phyloP scores from a whole-genome alignment of 2,113 vertebrate species.

The Rhynchopsitta pachyrhyncha region DNA sequence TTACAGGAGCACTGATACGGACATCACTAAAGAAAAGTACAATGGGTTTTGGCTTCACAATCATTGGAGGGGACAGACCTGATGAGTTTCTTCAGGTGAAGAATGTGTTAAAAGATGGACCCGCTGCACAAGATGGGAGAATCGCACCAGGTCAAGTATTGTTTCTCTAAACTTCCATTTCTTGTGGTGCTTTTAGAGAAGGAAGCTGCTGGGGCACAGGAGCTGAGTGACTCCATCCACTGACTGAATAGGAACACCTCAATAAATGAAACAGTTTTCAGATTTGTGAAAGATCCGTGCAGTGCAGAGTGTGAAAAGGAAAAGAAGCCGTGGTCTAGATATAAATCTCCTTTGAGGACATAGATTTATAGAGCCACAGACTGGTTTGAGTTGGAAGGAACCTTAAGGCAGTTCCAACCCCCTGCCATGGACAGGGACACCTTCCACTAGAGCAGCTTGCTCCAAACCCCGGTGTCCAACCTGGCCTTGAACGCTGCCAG shows the following conservation, averaged over 20 bases:
- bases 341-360: not conserved
- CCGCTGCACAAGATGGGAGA: constrained; percentile 93
- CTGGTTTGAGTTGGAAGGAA: not conserved
- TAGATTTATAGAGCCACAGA: not conserved
- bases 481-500: not conserved
- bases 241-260: not conserved
- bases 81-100: constrained; percentile 98
- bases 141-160: constrained; percentile 86
- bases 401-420: not conserved
- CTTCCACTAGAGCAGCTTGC: not conserved
- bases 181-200: not conserved
- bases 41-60: constrained; percentile 97
- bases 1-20: constrained; percentile 86
- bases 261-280: not conserved
- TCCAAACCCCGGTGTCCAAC: not conserved
- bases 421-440: not conserved
- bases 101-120: constrained; percentile 92
- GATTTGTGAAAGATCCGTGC: not conserved
- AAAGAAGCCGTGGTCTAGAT: not conserved
- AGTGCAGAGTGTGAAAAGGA: not conserved
- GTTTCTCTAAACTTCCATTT: not conserved
- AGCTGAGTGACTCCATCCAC: not conserved
- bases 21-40: constrained; percentile 89
- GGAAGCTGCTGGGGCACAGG: not conserved
- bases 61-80: constrained; percentile 96